Base-by-base conservation (phyloP, 2,113 vertebrate genomes). In the Pelodiscus sinensis region DNA sequence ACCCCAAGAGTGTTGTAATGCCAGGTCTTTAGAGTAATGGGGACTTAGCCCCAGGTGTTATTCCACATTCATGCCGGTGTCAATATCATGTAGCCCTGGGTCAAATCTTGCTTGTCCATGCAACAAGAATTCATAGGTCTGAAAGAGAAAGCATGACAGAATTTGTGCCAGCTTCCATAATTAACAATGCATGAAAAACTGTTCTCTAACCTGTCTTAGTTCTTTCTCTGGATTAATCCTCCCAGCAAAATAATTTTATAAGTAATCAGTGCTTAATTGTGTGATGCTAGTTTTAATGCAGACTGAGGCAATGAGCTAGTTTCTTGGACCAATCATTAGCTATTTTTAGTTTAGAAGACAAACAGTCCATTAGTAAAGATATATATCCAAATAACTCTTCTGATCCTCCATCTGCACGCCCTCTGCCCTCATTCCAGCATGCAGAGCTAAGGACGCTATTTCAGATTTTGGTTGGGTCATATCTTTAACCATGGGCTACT, bases 231-330 rank as follows among this genome's bases (percentile, higher is more conserved):
- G 29, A n/a, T 55, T 89, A 88, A 90, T 95, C 94, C 91, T 93
- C 85, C 89, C 2, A 0, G 86, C 84, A 90, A 92, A 96, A 95
- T 50, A 85, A 89, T 89, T 92, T 96, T 91, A 91, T 91, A 95
- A 95, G 94, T 92, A 96, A 90, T 93, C 84, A 86, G 84, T 88
- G 79, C 62, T 58, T 92, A 94, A 96, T 93, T 91, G 35, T 90
- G 50, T 75, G 88, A 92, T 93, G 87, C 51, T 87, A 96, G 88
- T 93, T 71, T 38, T 94, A 94, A 90, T 88, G 87, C 57, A 85
- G 81, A 94, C 71, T n/a, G 87, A 94, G 94, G 90, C 94, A 86
- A 80, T 96, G 96, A 94, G 94, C 65, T 90, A 95, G 95, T 96
- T 97, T 93, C 93, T 94, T 95, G 93, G 95, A 81, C 84, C 0